Percentiles rank a stretch among this genome's conserved stretches.
Conservation (phyloP, 2,888 invertebrate species). For the Tiphia femorata region DNA sequence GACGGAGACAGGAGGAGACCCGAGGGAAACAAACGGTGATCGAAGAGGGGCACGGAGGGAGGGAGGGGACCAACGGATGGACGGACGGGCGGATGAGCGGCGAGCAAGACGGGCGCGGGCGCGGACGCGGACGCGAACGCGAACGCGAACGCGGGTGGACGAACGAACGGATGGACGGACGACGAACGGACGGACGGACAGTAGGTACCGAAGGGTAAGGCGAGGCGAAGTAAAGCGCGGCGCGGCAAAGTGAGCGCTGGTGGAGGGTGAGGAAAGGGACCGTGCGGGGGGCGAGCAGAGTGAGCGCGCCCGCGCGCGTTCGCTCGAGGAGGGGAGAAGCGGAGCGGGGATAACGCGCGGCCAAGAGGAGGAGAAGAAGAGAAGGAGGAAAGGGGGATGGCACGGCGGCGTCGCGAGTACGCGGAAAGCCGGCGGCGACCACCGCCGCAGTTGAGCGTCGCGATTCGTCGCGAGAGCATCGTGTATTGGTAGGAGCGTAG, state of each 20-base stretch:
- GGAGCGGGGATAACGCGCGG: too few relatives aligned
- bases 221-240: constrained; percentile 3
- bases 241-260: not conserved
- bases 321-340: constrained; percentile 40
- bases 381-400: constrained; percentile 14
- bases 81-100: constrained; percentile 1
- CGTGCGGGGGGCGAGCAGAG: constrained; percentile 7
- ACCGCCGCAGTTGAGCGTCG: constrained; percentile 62
- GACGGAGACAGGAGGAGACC: constrained; percentile 4
- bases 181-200: constrained; percentile 13
- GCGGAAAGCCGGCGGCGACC: constrained; percentile 58
- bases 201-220: constrained; percentile 17
- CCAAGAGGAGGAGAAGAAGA: too few relatives aligned
- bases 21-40: constrained; percentile 5
- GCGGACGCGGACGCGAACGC: not conserved
- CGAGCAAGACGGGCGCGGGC: constrained; percentile 6
- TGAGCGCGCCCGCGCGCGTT: not conserved
- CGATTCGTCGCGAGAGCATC: constrained; percentile 55
- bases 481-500: constrained; percentile 20
- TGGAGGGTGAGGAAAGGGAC: constrained; percentile 53
- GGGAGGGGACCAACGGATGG: constrained; percentile 6
- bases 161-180: constrained; percentile 20
- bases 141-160: not conserved
- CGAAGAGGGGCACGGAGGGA: constrained; percentile 8
- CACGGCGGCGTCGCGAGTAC: constrained; percentile 55